Evolutionary conservation across 2,113 vertebrate genomes (phyloP).

Genomic region (Ascaphus truei): DNA sequence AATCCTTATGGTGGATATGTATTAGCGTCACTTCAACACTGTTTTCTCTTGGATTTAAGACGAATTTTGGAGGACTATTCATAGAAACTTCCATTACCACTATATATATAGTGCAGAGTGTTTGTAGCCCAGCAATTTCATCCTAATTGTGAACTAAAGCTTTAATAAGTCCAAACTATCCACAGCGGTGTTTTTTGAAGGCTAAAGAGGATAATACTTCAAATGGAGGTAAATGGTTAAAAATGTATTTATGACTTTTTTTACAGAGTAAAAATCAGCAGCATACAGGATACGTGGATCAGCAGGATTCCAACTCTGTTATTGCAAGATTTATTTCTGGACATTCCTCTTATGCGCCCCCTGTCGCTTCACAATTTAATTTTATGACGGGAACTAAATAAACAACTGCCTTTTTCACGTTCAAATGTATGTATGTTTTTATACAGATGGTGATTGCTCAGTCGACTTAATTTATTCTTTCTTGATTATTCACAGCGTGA

Average conservation of each 20-base stretch:
- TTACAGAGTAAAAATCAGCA: not conserved
- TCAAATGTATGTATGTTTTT: conserved; percentile 26
- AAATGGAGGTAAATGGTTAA: not conserved
- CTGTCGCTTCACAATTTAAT: conserved; percentile 30
- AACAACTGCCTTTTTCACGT: conserved; percentile 16
- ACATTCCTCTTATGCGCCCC: conserved; percentile 17
- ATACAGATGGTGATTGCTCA: conserved; percentile 1
- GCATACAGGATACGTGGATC: not conserved
- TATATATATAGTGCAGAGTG: too few species aligned
- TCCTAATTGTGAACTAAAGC: not conserved
- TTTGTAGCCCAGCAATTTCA: too few species aligned
- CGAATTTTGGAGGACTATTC: too few species aligned
- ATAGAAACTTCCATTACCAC: too few species aligned
- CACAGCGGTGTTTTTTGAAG: too few species aligned
- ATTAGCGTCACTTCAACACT: too few species aligned
- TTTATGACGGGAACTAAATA: conserved; percentile 20
- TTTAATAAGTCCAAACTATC: not conserved
- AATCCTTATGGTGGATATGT: too few species aligned
- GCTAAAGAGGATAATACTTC: conserved; percentile 8
- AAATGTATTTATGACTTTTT: conserved; percentile 11
- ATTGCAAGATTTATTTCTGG: conserved; percentile 25
- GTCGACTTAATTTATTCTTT: conserved; percentile 23
- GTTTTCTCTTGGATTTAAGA: too few species aligned
- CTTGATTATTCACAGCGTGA: conserved; percentile 23
- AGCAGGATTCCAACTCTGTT: conserved; percentile 11